Evolutionary conservation across 2,113 vertebrate genomes (phyloP).

Genomic region (Tragelaphus imberbis): DNA sequence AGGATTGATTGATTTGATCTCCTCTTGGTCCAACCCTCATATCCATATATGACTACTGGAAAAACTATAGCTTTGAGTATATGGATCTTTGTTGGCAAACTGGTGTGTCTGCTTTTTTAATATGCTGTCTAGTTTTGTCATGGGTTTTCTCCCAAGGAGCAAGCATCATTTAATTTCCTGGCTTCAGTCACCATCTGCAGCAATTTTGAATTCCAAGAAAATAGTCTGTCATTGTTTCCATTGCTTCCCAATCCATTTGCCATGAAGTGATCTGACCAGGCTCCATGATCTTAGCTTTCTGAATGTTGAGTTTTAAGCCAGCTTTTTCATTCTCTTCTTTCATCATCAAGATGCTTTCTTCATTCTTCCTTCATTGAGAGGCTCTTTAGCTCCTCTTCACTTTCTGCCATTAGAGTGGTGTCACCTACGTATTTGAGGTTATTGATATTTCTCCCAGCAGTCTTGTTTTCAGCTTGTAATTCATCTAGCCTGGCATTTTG

Average conservation of each 20-base stretch:
- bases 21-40: background rate
- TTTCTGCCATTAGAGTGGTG: background rate
- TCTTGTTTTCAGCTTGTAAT: background rate
- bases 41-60: background rate
- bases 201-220: background rate
- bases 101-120: background rate
- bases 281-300: background rate
- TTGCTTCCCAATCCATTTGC: background rate
- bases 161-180: background rate
- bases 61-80: background rate
- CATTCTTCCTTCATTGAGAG: background rate
- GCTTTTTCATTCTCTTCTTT: background rate
- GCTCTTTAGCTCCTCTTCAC: background rate
- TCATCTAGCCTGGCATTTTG: background rate
- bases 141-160: background rate
- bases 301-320: background rate
- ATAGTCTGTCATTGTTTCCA: background rate
- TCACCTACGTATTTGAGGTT: background rate
- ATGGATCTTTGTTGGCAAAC: background rate
- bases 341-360: too few relatives aligned
- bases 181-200: background rate
- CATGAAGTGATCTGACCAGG: background rate
- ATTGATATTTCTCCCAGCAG: background rate
- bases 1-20: background rate
- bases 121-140: background rate